Conservation (phyloP, 2,113 vertebrate species). For the Nanger granti region DNA sequence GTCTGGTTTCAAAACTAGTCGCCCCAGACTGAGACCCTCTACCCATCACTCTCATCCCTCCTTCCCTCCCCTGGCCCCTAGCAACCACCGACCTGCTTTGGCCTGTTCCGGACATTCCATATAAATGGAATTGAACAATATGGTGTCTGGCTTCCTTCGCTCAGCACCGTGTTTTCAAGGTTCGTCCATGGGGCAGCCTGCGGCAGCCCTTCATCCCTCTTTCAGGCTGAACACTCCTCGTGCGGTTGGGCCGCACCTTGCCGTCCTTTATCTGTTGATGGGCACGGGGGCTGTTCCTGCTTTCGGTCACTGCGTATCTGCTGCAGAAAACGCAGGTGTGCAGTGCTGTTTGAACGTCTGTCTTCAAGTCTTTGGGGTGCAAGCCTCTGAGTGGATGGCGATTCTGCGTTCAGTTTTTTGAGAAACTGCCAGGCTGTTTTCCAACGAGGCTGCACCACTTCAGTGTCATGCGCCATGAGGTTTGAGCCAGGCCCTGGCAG, state of each 20-base stretch:
- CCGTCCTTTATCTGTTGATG: fast-evolving
- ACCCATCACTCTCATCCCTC: background rate
- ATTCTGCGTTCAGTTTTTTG: background rate
- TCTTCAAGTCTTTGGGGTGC: background rate
- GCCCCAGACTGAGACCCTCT: background rate
- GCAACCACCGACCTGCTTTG: fast-evolving
- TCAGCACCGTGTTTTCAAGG: background rate
- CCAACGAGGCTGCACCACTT: fast-evolving
- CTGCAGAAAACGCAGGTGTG: fast-evolving
- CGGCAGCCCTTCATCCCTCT: fast-evolving
- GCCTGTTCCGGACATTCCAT: background rate
- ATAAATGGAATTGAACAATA: fast-evolving
- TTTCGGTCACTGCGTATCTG: fast-evolving
- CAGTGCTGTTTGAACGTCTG: fast-evolving
- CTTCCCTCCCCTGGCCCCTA: background rate
- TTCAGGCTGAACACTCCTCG: fast-evolving
- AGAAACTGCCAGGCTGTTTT: background rate
- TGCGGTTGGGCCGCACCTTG: fast-evolving
- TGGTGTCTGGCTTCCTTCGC: fast-evolving
- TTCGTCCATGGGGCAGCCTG: fast-evolving
- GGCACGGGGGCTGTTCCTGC: background rate
- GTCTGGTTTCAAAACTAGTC: background rate
- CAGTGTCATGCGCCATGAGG: fast-evolving
- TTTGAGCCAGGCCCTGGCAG: background rate
- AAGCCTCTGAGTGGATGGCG: fast-evolving